Evolutionary conservation across 2,113 vertebrate genomes (phyloP), one percentile per base, ranked within the genome.

Genomic region (Pachycephala philippinensis): DNA sequence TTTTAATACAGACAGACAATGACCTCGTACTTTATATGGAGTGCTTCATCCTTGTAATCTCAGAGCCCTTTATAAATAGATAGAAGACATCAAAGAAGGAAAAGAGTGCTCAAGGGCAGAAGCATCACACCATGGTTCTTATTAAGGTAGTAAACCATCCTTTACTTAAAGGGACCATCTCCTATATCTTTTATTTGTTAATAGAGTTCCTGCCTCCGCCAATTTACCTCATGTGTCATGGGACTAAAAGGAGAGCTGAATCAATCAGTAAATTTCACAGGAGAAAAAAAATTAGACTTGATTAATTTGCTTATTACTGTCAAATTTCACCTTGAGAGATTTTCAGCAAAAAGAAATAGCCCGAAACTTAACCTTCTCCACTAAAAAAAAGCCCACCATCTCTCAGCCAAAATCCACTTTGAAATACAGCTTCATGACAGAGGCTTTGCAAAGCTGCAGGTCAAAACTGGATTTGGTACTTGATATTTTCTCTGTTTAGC

Each of bases 81-180:
- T 22, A 45, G 63, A 18, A 90, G 65, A 89, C 86, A 92, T 95
- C 94, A 94, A 95, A 92, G 91, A 92, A 90, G 39, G 26, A 79
- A 77, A 93, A 88, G 68, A 96, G 39, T 74, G 60, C 64, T 93
- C 89, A 95, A 93, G 91, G 88, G 86, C 95, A 95, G 83, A 93
- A 93, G 47, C 42, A 64, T 77, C 63, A 74, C 64, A 84, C 13
- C 47, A 52, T 52, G 72, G 71, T 47, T 90, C 71, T 93, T 92
- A 77, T 24, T 92, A 93, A 92, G 68, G 83, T 59, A 80, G 71
- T 90, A 93, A 95, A 89, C 54, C 71, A 90, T 56, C 72, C 60
- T 91, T 77, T 88, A 54, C 26, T 91, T 90, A 91, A 91, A 93
- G 75, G 19, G 42, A 66, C 39, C 44, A 31, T 77, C 30, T 19